A percentile compares a stretch with the other conserved stretches of the same genome.
Conservation (phyloP, 2,797 vertebrate species). For the Neostethus bicornis region DNA sequence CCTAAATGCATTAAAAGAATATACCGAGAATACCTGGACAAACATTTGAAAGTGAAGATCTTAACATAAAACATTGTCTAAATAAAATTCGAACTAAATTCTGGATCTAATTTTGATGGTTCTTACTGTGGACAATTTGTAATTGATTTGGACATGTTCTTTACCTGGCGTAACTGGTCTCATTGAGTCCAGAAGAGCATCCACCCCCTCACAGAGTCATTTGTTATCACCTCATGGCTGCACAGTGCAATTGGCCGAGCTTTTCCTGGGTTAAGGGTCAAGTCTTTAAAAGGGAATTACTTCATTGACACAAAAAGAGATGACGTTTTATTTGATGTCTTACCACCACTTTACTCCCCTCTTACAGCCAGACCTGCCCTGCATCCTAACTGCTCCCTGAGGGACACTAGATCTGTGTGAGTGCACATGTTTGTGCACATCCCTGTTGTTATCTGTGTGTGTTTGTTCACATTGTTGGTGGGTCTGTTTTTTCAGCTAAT, state of each 20-base stretch:
- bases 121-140: conserved; percentile 1
- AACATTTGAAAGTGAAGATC: not conserved
- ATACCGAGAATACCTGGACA: not conserved
- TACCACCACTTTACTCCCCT: conserved; percentile 68
- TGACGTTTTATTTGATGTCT: conserved; percentile 83
- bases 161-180: conserved; percentile 30
- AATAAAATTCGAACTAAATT: not conserved
- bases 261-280: conserved; percentile 70
- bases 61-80: not conserved
- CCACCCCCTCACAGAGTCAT: conserved; percentile 44
- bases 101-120: not conserved
- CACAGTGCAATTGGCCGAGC: conserved; percentile 65
- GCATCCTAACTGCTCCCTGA: conserved; percentile 75
- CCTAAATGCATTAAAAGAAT: not conserved
- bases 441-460: not conserved
- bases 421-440: conserved; percentile 16
- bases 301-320: conserved; percentile 85
- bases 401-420: conserved; percentile 43
- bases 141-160: conserved; percentile 39
- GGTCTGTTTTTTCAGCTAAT: not conserved
- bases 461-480: not conserved
- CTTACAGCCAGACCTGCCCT: conserved; percentile 67
- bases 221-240: conserved; percentile 71
- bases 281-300: conserved; percentile 83
- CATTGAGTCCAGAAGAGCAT: not conserved